Evolutionary conservation across 2,797 vertebrate species (phyloP).

Genomic region (Fistularia tabacaria): DNA sequence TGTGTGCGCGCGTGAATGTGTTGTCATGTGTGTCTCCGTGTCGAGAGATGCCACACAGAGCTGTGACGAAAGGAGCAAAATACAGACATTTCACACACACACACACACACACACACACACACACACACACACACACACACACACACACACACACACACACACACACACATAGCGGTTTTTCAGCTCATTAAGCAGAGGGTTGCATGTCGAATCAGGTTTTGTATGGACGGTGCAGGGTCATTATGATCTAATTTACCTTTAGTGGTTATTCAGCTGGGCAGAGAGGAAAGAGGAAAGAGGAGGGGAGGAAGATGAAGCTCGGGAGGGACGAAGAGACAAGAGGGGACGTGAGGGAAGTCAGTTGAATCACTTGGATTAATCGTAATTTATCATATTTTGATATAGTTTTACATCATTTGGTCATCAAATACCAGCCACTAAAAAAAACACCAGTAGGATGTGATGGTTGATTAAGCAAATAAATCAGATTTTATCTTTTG

Average conservation of each 20-base stretch:
- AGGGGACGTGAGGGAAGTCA: not conserved
- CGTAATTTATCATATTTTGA: too few relatives aligned
- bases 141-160: constrained; percentile 31
- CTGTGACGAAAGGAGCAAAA: constrained; percentile 98
- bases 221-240: constrained; percentile 86
- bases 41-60: constrained; percentile 93
- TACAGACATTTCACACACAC: constrained; percentile 94
- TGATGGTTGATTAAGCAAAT: too few relatives aligned
- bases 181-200: constrained; percentile 98
- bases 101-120: constrained; percentile 24
- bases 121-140: constrained; percentile 28
- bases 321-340: constrained; percentile 66
- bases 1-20: not conserved
- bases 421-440: too few relatives aligned
- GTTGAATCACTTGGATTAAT: too few relatives aligned
- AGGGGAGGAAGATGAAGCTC: constrained; percentile 28
- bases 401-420: too few relatives aligned
- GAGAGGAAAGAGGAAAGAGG: constrained; percentile 77
- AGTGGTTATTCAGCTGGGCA: constrained; percentile 97
- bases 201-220: constrained; percentile 99
- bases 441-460: too few relatives aligned
- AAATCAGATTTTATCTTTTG: too few relatives aligned
- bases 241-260: constrained; percentile 98
- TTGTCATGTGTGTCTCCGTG: constrained; percentile 79
- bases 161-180: constrained; percentile 73